A percentile compares a stretch with the other conserved stretches of the same genome.
phyloP scores from a whole-genome alignment of 2,888 invertebrate species.

The Coelinius sp. region DNA sequence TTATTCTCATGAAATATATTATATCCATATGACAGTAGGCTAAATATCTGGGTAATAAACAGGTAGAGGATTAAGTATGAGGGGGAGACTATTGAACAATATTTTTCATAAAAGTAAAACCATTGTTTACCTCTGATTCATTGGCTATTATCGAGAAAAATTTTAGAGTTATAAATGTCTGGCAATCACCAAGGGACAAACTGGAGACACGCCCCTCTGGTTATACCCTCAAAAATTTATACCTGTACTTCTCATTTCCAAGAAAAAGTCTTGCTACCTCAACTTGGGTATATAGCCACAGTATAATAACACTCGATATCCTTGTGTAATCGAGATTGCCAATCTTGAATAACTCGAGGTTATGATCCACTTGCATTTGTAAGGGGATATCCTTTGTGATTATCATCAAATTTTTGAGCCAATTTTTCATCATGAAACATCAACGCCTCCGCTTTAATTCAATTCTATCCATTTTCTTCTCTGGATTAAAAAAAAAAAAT shows the following conservation, averaged over 20 bases:
- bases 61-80: too few relatives aligned
- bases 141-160: neutral
- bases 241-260: slow-evolving; percentile 28
- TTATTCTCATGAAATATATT: neutral
- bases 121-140: neutral
- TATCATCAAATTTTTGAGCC: slow-evolving; percentile 21
- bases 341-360: slow-evolving; percentile 46
- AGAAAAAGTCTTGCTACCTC: slow-evolving; percentile 1
- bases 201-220: slow-evolving; percentile 19
- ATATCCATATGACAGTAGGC: too few relatives aligned
- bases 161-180: neutral
- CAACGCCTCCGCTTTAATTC: slow-evolving; percentile 20
- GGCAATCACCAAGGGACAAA: neutral
- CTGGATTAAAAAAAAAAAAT: neutral
- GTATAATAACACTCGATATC: slow-evolving; percentile 46
- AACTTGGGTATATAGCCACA: slow-evolving; percentile 26
- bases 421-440: slow-evolving; percentile 18
- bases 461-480: too few relatives aligned
- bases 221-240: slow-evolving; percentile 1
- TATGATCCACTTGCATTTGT: slow-evolving; percentile 43
- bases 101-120: too few relatives aligned
- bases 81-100: too few relatives aligned
- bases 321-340: slow-evolving; percentile 50
- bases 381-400: slow-evolving; percentile 23
- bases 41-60: too few relatives aligned